Base-by-base conservation (phyloP, 1,140 invertebrate species). In the Antheraea mylitta region DNA sequence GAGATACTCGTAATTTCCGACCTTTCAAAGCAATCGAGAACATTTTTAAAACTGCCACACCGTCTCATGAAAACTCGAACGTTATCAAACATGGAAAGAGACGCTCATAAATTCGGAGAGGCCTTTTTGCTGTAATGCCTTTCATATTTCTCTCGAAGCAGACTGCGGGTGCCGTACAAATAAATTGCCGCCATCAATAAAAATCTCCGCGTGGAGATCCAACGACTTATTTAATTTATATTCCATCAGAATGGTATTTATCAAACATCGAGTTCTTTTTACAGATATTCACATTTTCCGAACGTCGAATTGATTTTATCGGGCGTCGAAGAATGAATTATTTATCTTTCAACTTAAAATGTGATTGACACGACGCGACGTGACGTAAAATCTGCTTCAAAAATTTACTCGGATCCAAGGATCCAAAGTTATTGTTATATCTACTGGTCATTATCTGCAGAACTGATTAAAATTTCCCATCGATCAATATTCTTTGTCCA, bases 171-270 rank as follows among this genome's bases (percentile, higher is more conserved):
- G 83, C 81, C 81, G 83, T 78, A 85, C 85, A 88, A 90, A 88
- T 89, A 87, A 88, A 90, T 88, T 90, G 85, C 85, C 70, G 73
- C 82, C 85, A 90, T 87, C 86, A 86, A 90, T 87, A 87, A 87
- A 89, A 87, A 87, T 89, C 86, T 82, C 78, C 77, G 77, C 81
- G 82, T 79, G 71, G 75, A 84, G 78, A 88, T 86, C 84, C 84
- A 74, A 75, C 81, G 87, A 87, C 82, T 87, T 89, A 89, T 89
- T 88, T 86, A 86, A 89, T 87, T 87, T 83, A 86, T 86, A 89
- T 86, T 86, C 83, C 82, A 84, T 87, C 83, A 80, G 72, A 75
- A 73, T 71, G 64, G 73, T 85, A 83, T 85, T 85, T 85, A 82
- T 85, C 81, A 86, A 83, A 82, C 74, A 81, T 80, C 72, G 73